A percentile compares a stretch with the other conserved stretches of the same genome.
These are phyloP conservation scores for Anthonomus grandis DNA, from an alignment of 1,140 invertebrate genomes.

Conservation along the genomic window DNA sequence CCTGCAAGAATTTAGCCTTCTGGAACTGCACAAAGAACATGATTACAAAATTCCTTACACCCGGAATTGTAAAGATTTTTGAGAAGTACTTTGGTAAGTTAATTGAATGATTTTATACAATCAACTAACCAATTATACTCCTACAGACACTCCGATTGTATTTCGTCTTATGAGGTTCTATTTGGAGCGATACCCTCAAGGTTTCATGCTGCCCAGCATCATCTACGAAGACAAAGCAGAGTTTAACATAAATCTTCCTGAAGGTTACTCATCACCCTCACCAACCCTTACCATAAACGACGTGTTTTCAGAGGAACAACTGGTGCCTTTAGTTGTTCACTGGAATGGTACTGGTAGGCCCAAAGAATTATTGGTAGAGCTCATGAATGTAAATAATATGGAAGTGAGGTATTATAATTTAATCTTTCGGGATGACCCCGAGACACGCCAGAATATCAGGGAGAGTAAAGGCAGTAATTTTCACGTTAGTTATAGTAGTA, in stretches of 20 bases:
- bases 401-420: slow-evolving; percentile 6
- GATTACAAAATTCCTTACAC: neutral
- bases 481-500: too few relatives aligned
- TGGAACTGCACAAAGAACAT: neutral
- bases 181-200: slow-evolving; percentile 7
- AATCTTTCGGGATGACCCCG: slow-evolving; percentile 1
- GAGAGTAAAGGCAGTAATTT: too few relatives aligned
- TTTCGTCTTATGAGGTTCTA: slow-evolving; percentile 10
- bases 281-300: neutral
- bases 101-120: neutral
- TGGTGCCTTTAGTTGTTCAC: slow-evolving; percentile 9
- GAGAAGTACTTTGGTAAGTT: slow-evolving; percentile 1
- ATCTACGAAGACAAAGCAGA: slow-evolving; percentile 3
- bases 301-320: slow-evolving; percentile 1
- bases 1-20: neutral
- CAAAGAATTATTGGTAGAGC: neutral
- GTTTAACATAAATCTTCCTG: neutral
- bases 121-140: too few relatives aligned
- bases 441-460: too few relatives aligned
- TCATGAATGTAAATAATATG: slow-evolving; percentile 1
- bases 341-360: neutral
- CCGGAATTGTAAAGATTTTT: neutral
- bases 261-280: neutral
- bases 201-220: slow-evolving; percentile 1
- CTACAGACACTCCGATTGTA: slow-evolving; percentile 4